Evolutionary conservation across 2,888 invertebrate species (phyloP).

Genomic region (Hyles lineata): DNA sequence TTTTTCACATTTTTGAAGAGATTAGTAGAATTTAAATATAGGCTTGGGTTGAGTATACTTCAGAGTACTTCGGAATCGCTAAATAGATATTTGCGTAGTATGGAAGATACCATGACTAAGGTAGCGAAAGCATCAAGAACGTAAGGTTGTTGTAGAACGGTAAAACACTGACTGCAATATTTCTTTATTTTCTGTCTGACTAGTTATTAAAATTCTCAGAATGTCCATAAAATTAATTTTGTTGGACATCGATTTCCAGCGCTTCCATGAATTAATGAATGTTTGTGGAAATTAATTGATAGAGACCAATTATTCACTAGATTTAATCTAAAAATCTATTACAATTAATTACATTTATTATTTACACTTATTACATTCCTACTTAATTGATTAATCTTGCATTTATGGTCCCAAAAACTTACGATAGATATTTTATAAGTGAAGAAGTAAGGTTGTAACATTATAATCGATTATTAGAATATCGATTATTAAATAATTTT

Average conservation of each 20-base stretch:
- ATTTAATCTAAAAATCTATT: too few relatives aligned
- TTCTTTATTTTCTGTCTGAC: neutral
- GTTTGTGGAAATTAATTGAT: too few relatives aligned
- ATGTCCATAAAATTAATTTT: neutral
- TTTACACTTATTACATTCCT: neutral
- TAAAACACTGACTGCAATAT: slow-evolving; percentile 40
- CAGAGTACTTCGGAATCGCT: slow-evolving; percentile 88
- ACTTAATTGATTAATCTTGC: neutral
- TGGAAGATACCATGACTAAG: slow-evolving; percentile 72
- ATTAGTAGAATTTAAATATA: slow-evolving; percentile 88
- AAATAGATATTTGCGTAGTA: slow-evolving; percentile 86
- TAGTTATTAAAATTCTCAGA: too few relatives aligned
- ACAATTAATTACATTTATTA: neutral
- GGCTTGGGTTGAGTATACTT: slow-evolving; percentile 87
- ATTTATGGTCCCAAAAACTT: slow-evolving; percentile 22
- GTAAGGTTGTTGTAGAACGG: slow-evolving; percentile 28
- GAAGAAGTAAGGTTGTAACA: neutral
- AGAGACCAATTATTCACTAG: too few relatives aligned
- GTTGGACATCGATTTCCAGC: too few relatives aligned
- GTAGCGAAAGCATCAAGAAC: slow-evolving; percentile 61
- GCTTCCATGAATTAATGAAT: too few relatives aligned
- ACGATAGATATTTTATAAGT: slow-evolving; percentile 12
- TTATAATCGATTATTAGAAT: neutral
- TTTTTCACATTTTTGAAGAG: slow-evolving; percentile 86
- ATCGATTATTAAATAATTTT: neutral